A percentile compares a stretch with the other conserved stretches of the same genome.
phyloP scores from a whole-genome alignment of 1,140 invertebrate species.

The Lordiphosa clarofinis region DNA sequence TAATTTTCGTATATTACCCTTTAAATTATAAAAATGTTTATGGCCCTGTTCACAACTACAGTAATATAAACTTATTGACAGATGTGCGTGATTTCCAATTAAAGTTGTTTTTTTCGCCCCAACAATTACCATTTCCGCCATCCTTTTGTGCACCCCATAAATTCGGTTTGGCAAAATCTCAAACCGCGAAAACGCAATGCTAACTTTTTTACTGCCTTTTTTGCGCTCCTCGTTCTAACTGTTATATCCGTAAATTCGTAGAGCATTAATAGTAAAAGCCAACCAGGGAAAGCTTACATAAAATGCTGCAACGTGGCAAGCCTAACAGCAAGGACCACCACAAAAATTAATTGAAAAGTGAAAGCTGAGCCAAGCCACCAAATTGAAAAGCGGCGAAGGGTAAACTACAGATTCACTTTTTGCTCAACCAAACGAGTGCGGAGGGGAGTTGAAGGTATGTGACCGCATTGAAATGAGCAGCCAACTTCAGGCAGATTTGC shows the following conservation, averaged over 20 bases:
- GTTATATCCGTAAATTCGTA: slow-evolving; percentile 7
- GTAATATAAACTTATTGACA: too few species aligned
- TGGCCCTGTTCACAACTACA: too few species aligned
- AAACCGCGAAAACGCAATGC: not conserved
- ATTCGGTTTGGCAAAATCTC: too few species aligned
- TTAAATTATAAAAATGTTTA: too few species aligned
- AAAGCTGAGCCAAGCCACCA: slow-evolving; percentile 48
- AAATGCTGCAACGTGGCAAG: slow-evolving; percentile 35
- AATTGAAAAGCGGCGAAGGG: slow-evolving; percentile 48
- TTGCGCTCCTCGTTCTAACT: not conserved
- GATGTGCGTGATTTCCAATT: too few species aligned
- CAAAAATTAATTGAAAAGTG: slow-evolving; percentile 70
- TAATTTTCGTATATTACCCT: too few species aligned
- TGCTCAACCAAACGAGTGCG: not conserved
- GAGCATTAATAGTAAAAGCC: slow-evolving; percentile 18
- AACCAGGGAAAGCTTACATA: slow-evolving; percentile 47
- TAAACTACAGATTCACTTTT: slow-evolving; percentile 54
- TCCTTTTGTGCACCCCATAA: too few species aligned
- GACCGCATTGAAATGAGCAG: slow-evolving; percentile 11
- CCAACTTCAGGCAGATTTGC: not conserved
- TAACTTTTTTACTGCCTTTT: not conserved
- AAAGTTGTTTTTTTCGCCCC: too few species aligned
- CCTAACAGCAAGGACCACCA: slow-evolving; percentile 22
- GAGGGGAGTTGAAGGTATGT: not conserved
- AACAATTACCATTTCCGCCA: too few species aligned